Conservation (phyloP, 1,140 invertebrate species). For the Nixonia krombeini region DNA sequence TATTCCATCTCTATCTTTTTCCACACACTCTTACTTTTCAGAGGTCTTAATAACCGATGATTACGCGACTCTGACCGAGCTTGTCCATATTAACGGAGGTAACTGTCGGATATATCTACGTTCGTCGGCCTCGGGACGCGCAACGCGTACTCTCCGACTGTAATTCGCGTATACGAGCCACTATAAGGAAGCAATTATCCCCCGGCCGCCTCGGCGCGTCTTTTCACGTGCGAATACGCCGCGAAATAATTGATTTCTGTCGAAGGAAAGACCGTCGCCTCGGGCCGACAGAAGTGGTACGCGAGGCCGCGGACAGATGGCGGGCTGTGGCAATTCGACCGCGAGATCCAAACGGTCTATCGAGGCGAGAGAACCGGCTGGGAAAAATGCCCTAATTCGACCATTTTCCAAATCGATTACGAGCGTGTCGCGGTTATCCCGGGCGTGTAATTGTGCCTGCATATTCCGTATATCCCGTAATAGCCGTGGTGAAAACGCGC, state of each 20-base stretch:
- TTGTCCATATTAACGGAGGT: conserved; percentile 9
- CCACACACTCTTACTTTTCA: conserved; percentile 6
- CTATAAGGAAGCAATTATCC: conserved; percentile 9
- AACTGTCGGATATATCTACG: conserved; percentile 18
- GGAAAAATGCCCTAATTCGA: neutral
- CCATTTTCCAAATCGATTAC: neutral
- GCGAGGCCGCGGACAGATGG: neutral
- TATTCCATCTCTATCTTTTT: neutral
- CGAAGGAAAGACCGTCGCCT: neutral
- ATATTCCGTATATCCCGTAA: conserved; percentile 13
- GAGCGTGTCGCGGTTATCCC: neutral
- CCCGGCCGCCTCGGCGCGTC: neutral
- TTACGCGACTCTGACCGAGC: conserved; percentile 10
- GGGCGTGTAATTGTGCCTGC: neutral
- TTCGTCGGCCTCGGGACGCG: neutral
- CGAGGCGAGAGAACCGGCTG: no score
- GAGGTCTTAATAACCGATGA: conserved; percentile 23
- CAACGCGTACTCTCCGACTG: conserved; percentile 10
- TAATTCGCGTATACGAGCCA: neutral
- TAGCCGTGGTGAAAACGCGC: conserved; percentile 10
- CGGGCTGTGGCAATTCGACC: neutral
- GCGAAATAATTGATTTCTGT: neutral
- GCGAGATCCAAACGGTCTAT: neutral
- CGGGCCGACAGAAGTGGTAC: neutral
- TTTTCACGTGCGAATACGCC: neutral